These are phyloP conservation scores for Buphagus erythrorhynchus DNA, from an alignment of 2,797 vertebrate genomes.

Conservation along the genomic window DNA sequence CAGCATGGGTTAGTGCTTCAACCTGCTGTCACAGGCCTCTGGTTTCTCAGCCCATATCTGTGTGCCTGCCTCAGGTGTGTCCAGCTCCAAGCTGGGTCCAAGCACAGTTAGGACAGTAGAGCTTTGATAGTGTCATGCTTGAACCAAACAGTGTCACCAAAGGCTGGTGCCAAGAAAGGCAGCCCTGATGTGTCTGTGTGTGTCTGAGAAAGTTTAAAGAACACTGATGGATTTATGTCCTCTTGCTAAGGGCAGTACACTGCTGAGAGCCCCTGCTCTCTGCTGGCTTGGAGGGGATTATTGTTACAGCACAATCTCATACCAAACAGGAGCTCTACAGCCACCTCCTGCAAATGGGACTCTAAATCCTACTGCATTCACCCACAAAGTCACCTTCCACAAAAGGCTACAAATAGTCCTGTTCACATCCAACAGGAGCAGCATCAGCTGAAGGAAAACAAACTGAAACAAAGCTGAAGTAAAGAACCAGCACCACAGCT, in stretches of 20 bases:
- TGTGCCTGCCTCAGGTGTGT: neutral
- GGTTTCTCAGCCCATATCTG: neutral
- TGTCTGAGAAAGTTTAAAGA: neutral
- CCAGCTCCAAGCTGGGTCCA: neutral
- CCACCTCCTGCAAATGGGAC: neutral
- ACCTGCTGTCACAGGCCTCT: neutral
- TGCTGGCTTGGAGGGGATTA: neutral
- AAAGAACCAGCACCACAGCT: neutral
- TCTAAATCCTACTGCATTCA: conserved; percentile 43
- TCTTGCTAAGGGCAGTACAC: neutral
- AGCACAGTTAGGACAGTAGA: neutral
- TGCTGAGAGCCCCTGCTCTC: neutral
- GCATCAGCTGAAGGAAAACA: neutral
- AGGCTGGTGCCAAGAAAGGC: neutral
- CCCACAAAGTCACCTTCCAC: conserved; percentile 37
- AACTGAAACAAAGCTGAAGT: no score
- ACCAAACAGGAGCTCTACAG: conserved; percentile 30
- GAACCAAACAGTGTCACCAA: neutral
- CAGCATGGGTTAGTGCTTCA: neutral
- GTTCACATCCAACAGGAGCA: neutral
- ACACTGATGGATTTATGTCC: neutral
- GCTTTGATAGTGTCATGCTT: neutral
- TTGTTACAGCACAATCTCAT: neutral
- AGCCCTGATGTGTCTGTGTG: neutral
- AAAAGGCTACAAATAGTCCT: neutral